phyloP scores from a whole-genome alignment of 2,797 vertebrate species.

The Pseudocheirus occidentalis region DNA sequence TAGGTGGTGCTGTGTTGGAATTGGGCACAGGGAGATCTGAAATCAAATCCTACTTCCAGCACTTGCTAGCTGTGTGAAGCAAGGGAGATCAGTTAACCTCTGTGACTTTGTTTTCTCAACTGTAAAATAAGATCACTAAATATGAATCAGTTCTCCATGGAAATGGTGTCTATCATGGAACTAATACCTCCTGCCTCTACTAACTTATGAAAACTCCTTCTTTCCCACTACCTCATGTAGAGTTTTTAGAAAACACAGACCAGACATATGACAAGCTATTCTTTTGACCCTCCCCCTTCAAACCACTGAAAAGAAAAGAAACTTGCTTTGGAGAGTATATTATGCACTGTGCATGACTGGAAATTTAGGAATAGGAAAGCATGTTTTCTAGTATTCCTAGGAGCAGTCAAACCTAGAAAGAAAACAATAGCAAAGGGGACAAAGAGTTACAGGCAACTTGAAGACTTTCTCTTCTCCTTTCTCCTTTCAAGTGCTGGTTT shows the following conservation, averaged over 20 bases:
- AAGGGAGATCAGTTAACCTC: not conserved
- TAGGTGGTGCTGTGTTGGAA: no score
- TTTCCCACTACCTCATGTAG: constrained; percentile 30
- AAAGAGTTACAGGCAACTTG: no score
- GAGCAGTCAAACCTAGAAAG: no score
- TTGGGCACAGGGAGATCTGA: not conserved
- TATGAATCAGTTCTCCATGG: constrained; percentile 22
- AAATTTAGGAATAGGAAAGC: no score
- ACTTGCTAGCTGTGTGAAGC: not conserved
- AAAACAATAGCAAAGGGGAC: no score
- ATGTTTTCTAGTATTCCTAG: no score
- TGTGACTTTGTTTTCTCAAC: not conserved
- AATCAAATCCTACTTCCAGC: not conserved
- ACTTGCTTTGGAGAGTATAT: no score
- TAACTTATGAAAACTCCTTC: constrained; percentile 17
- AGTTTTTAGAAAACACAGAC: constrained; percentile 48
- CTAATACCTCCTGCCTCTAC: constrained; percentile 19
- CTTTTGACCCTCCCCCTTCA: constrained; percentile 7
- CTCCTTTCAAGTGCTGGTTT: no score
- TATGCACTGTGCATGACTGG: no score
- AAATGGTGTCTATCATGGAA: constrained; percentile 58
- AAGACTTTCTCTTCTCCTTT: no score
- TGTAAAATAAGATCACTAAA: constrained; percentile 35
- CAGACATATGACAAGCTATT: constrained; percentile 24
- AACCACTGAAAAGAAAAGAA: not conserved